A percentile compares a stretch with the other conserved stretches of the same genome.
Conservation (phyloP, 2,113 vertebrate species). For the Sphyrna mokarran region DNA sequence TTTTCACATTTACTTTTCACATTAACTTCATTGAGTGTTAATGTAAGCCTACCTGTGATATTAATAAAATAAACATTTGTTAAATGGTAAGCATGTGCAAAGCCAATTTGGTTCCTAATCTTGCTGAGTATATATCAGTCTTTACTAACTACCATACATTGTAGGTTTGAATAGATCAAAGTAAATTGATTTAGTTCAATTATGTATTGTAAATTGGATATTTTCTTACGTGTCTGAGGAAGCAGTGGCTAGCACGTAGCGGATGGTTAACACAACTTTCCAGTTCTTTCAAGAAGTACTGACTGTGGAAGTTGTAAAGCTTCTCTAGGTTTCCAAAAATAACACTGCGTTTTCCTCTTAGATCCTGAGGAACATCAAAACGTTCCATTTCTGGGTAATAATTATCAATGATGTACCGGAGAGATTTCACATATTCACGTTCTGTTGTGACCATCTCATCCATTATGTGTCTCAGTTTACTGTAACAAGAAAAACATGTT, state of each 20-base stretch:
- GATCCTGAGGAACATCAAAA: slow-evolving; percentile 79
- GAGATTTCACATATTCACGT: slow-evolving; percentile 82
- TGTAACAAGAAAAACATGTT: slow-evolving; percentile 42
- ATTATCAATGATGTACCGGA: slow-evolving; percentile 77
- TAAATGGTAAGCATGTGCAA: background rate
- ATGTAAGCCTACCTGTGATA: no score
- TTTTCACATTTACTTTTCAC: background rate
- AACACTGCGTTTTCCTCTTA: slow-evolving; percentile 77
- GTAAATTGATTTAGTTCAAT: background rate
- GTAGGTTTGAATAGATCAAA: background rate
- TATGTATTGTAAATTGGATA: background rate
- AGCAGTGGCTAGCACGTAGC: slow-evolving; percentile 80
- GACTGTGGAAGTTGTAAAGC: slow-evolving; percentile 83
- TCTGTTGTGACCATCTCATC: slow-evolving; percentile 92
- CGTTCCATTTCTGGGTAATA: slow-evolving; percentile 93
- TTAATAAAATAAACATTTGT: background rate
- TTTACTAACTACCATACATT: background rate
- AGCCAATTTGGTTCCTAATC: background rate
- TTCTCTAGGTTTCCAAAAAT: slow-evolving; percentile 95
- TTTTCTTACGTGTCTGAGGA: slow-evolving; percentile 79
- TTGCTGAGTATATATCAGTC: background rate
- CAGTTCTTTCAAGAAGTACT: slow-evolving; percentile 86
- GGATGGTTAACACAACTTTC: slow-evolving; percentile 88
- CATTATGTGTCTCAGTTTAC: slow-evolving; percentile 76
- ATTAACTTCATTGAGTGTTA: no score